Evolutionary conservation across 2,797 vertebrate genomes (phyloP).

Genomic region (Scolopax bukidnonensis): DNA sequence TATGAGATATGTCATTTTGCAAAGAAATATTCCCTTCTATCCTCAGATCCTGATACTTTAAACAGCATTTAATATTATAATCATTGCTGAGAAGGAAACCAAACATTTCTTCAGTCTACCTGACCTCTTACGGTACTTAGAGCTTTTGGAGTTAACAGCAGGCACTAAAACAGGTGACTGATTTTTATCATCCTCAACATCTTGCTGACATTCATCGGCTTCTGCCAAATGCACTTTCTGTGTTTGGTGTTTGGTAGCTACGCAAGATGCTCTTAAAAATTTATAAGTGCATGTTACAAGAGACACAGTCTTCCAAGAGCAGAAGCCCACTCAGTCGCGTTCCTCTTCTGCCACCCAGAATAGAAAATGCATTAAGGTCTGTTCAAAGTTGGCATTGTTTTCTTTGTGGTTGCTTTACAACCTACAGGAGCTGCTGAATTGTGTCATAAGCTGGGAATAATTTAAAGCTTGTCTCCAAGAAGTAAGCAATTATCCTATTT

Average conservation of each 20-base stretch:
- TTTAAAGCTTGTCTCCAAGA: background rate
- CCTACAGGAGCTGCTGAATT: background rate
- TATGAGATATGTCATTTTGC: background rate
- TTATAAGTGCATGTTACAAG: background rate
- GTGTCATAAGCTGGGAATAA: background rate
- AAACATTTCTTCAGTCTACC: background rate
- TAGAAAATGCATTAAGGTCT: background rate
- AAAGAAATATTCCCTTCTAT: background rate
- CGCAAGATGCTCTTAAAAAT: slow-evolving; percentile 2
- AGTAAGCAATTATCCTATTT: background rate
- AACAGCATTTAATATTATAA: background rate
- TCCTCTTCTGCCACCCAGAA: background rate
- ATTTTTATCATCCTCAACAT: background rate
- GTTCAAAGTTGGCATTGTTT: background rate
- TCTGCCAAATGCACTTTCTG: slow-evolving; percentile 3
- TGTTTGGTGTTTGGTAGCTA: background rate
- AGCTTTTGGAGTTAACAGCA: background rate
- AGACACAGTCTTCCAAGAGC: background rate
- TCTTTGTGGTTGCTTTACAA: background rate
- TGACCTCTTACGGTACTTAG: background rate
- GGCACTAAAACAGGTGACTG: background rate
- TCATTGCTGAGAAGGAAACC: background rate
- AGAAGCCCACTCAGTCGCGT: background rate
- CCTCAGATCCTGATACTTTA: background rate
- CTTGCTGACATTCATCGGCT: background rate